Conservation (phyloP, 1,140 invertebrate species). For the Cyphomyrmex costatus region DNA sequence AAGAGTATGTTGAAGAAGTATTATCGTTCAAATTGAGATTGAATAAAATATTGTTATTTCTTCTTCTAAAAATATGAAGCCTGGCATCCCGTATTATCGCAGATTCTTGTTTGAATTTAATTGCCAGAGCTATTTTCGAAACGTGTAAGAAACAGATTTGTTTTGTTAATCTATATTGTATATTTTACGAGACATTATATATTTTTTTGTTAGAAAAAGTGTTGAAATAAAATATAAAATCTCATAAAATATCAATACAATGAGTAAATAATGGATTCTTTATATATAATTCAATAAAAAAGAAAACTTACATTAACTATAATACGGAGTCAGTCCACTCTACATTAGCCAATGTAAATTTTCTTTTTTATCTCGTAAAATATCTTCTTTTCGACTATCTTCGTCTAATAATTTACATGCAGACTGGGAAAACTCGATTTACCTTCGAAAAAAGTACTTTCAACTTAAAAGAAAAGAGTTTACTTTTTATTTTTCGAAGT, state of each 20-base stretch:
- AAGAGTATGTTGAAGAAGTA: not conserved
- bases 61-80: not conserved
- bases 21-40: not conserved
- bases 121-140: not conserved
- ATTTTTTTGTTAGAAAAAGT: not conserved
- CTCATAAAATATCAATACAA: too few relatives aligned
- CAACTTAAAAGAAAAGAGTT: not conserved
- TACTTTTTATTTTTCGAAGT: not conserved
- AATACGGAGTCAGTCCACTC: too few relatives aligned
- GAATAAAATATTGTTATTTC: not conserved
- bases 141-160: not conserved
- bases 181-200: not conserved
- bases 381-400: not conserved
- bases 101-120: not conserved
- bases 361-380: not conserved
- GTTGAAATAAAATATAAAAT: conserved; percentile 1
- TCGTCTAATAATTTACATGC: not conserved
- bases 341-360: too few relatives aligned
- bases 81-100: not conserved
- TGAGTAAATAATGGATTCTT: too few relatives aligned
- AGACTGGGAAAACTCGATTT: conserved; percentile 1
- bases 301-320: too few relatives aligned
- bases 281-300: too few relatives aligned
- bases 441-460: not conserved
- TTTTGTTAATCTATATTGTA: not conserved